These are phyloP conservation scores for Lingula anatina DNA, from an alignment of 2,888 invertebrate genomes.

Conservation along the genomic window DNA sequence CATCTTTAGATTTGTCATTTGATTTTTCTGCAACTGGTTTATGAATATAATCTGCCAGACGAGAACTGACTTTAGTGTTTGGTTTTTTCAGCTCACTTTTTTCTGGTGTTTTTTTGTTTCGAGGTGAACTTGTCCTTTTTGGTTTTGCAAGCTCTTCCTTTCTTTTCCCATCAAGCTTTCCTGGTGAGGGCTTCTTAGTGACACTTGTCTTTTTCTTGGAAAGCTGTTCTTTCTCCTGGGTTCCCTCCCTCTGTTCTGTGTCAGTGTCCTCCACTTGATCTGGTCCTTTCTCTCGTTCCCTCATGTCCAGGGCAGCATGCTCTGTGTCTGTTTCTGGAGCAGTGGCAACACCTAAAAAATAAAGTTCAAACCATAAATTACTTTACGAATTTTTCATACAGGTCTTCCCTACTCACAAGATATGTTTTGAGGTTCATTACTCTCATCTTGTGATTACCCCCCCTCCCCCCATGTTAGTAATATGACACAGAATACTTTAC, in stretches of 20 bases:
- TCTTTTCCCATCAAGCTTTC: conserved; percentile 10
- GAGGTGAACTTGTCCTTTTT: conserved; percentile 11
- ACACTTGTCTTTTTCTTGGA: conserved; percentile 6
- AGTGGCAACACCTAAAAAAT: conserved; percentile 58
- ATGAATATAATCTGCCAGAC: conserved; percentile 34
- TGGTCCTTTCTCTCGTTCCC: conserved; percentile 27
- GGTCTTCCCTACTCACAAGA: no score
- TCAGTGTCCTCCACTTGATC: conserved; percentile 4
- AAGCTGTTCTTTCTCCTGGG: conserved; percentile 6
- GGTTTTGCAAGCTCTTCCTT: conserved; percentile 15
- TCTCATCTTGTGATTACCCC: no score
- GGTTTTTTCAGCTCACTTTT: conserved; percentile 31
- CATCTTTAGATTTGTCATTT: conserved; percentile 24
- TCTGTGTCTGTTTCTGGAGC: conserved; percentile 65
- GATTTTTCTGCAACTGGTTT: conserved; percentile 26
- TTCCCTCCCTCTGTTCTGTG: conserved; percentile 14
- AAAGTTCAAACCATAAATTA: neutral
- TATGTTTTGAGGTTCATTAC: no score
- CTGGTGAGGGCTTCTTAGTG: conserved; percentile 9
- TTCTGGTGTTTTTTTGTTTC: conserved; percentile 10
- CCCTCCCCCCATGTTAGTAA: no score
- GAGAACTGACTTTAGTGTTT: conserved; percentile 29
- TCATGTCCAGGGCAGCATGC: conserved; percentile 63
- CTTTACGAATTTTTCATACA: neutral
- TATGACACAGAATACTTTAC: no score